phyloP scores from a whole-genome alignment of 2,888 invertebrate genomes.

The Pyrrhopygopsis socrates region DNA sequence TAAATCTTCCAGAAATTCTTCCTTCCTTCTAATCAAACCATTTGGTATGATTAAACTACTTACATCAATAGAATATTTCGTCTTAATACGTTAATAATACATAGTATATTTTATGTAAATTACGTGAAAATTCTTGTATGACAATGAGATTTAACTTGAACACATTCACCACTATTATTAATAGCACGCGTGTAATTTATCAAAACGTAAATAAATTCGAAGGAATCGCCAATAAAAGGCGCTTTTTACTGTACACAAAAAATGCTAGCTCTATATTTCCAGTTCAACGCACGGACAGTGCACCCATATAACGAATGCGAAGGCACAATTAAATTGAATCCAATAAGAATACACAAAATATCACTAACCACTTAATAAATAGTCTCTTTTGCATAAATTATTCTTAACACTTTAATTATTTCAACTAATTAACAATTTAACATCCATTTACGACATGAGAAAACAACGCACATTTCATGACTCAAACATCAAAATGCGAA shows the following conservation, averaged over 20 bases:
- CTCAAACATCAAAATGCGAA: too few species aligned
- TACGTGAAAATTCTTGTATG: too few species aligned
- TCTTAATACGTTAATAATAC: too few species aligned
- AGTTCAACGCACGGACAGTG: slow-evolving; percentile 32
- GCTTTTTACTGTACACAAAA: slow-evolving; percentile 35
- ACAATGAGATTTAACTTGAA: too few species aligned
- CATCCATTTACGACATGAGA: slow-evolving; percentile 56
- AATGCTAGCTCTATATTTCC: neutral
- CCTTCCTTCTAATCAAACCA: too few species aligned
- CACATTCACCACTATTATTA: too few species aligned
- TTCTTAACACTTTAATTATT: neutral
- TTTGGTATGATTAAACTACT: too few species aligned
- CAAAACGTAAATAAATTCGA: slow-evolving; percentile 30
- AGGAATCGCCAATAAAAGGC: neutral
- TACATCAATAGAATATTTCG: too few species aligned
- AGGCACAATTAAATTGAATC: slow-evolving; percentile 73
- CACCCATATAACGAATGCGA: neutral
- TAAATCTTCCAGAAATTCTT: too few species aligned
- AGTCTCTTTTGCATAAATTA: slow-evolving; percentile 57
- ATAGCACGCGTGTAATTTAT: neutral
- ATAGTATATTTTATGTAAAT: too few species aligned
- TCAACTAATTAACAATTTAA: neutral
- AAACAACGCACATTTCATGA: slow-evolving; percentile 86
- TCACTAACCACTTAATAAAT: slow-evolving; percentile 23
- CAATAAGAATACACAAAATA: slow-evolving; percentile 69